Base-by-base conservation (phyloP, 2,113 vertebrate species). In the Bubalus kerabau region DNA sequence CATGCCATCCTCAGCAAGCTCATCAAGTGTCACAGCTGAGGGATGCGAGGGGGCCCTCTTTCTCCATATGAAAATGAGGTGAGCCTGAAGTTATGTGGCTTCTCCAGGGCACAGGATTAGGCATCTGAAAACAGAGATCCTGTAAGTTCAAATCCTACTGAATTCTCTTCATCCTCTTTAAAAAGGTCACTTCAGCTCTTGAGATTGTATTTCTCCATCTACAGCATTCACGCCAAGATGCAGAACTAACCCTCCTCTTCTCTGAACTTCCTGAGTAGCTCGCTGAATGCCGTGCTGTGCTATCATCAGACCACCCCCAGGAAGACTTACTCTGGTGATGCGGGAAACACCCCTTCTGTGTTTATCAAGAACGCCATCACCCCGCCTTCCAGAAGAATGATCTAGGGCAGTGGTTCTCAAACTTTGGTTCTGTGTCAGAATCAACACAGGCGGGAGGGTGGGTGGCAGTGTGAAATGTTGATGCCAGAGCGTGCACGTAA, bases 231-330 rank as follows among this genome's bases (percentile, higher is more conserved):
- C 2, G 3, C 28, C 30, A 78, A 93, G 36, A 93, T 32, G 21
- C 11, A 83, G 40, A 92, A 54, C 11, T 5, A 8, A 56, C 13
- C 48, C 17, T n/a, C 54, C 43, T 43, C 43, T 67, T 89, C 83
- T 91, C 96, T 50, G 59, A 96, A 64, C 48, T 32, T 90, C 3
- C 11, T 9, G 80, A 93, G 84, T 67, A 64, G 26, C 23, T 94
- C 60, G 13, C 74, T 43, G 21, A 87, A 43, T 21, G 17, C 60
- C 36, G 0, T 1, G 13, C 30, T 46, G 6, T n/a, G 21, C 43
- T 52, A 26, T 59, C 48, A 59, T 28, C 36, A 30, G 32, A 46
- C 28, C 32, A 36, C n/a, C 26, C 21, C n/a, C 24, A 17, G 32
- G 57, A 95, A 16, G 56, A 36, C 12, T 0, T 36, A 81, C 50